Percentiles rank a stretch among this genome's conserved stretches.
Conservation (phyloP, 2,113 vertebrate genomes). For the Dicrurus megarhynchus region DNA sequence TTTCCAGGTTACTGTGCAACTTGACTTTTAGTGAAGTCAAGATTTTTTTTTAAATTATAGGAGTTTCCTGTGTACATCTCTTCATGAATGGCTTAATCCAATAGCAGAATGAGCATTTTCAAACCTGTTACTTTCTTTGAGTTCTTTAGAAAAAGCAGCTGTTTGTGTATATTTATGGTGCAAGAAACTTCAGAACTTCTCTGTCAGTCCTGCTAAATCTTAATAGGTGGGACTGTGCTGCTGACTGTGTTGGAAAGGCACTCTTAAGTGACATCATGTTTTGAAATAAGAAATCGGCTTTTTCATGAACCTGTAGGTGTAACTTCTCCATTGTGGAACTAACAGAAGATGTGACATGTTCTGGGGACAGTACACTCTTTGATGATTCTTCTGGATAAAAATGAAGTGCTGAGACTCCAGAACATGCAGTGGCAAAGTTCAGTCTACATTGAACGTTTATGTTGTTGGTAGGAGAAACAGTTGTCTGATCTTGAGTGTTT, state of each 20-base stretch:
- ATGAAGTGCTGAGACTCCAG: neutral
- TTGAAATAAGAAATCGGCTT: neutral
- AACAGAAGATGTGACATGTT: neutral
- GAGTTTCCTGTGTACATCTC: neutral
- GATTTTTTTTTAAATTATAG: neutral
- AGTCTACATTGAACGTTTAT: neutral
- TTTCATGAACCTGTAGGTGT: neutral
- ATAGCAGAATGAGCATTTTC: neutral
- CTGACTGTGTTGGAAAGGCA: neutral
- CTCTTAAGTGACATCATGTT: neutral
- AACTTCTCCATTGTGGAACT: neutral
- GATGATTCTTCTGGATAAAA: neutral
- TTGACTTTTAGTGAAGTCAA: neutral
- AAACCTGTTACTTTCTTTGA: neutral
- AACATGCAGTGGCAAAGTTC: neutral
- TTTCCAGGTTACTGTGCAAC: neutral
- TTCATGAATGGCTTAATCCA: neutral
- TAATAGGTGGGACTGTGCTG: neutral
- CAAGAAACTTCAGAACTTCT: neutral
- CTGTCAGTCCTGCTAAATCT: neutral
- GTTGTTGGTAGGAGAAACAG: neutral
- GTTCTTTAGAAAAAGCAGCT: neutral
- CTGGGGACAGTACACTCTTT: neutral
- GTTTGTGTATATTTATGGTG: neutral
- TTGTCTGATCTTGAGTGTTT: neutral